Conservation (phyloP, 2,113 vertebrate species). For the Cacatua alba region DNA sequence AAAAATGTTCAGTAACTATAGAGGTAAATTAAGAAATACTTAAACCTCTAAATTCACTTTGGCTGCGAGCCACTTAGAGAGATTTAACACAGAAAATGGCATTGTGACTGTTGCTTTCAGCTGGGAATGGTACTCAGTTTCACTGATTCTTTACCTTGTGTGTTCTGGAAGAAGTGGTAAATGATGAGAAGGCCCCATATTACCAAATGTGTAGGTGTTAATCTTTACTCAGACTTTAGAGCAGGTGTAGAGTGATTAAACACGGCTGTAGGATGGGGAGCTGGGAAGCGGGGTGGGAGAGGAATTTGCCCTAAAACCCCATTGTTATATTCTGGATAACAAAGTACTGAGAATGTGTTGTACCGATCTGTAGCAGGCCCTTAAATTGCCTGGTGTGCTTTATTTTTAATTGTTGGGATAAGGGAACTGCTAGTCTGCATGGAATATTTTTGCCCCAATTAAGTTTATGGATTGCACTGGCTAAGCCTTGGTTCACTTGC, state of each 20-base stretch:
- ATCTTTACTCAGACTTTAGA: not conserved
- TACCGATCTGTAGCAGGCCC: not conserved
- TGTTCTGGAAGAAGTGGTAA: not conserved
- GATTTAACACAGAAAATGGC: not conserved
- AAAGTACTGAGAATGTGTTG: not conserved
- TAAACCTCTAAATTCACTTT: constrained; percentile 32
- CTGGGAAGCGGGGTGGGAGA: not conserved
- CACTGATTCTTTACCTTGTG: not conserved
- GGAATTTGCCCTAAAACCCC: not conserved
- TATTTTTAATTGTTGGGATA: not conserved
- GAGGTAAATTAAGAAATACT: constrained; percentile 52
- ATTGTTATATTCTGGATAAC: not conserved
- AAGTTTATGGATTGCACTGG: constrained; percentile 13
- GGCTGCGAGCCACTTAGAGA: constrained; percentile 13
- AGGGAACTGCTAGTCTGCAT: not conserved
- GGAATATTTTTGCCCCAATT: not conserved
- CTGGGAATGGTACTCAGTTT: not conserved
- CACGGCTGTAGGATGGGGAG: fast-evolving
- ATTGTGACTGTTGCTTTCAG: not conserved
- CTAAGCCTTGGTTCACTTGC: constrained; percentile 1
- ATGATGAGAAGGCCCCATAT: not conserved
- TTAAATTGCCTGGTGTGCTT: not conserved
- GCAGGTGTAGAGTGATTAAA: not conserved
- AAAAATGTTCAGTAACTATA: not conserved
- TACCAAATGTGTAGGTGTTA: not conserved